Evolutionary conservation across 2,888 invertebrate species (phyloP).

Genomic region (Napeogenes inachia): DNA sequence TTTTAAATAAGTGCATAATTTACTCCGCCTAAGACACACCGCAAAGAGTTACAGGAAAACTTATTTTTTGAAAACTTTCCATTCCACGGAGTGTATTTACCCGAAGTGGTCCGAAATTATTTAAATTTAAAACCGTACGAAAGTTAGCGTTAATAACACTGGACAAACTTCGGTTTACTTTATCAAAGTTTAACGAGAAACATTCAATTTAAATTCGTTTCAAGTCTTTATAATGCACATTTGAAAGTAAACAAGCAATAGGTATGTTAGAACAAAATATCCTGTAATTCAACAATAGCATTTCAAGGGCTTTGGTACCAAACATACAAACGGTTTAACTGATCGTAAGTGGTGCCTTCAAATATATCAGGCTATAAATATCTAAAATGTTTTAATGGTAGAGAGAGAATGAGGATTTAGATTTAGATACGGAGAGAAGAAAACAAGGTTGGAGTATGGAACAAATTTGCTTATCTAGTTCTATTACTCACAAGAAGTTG

Average conservation of each 20-base stretch:
- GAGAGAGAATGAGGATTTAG: too few relatives aligned
- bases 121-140: slow-evolving; percentile 52
- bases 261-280: too few relatives aligned
- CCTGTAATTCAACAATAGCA: too few relatives aligned
- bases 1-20: slow-evolving; percentile 6
- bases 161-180: slow-evolving; percentile 43
- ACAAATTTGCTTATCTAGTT: too few relatives aligned
- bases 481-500: too few relatives aligned
- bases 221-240: slow-evolving; percentile 12
- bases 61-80: slow-evolving; percentile 34
- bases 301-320: too few relatives aligned
- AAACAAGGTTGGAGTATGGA: too few relatives aligned
- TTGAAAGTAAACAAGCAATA: not conserved
- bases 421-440: too few relatives aligned
- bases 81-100: slow-evolving; percentile 51
- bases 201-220: slow-evolving; percentile 54
- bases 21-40: slow-evolving; percentile 13
- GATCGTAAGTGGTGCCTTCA: too few relatives aligned
- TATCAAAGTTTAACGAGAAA: slow-evolving; percentile 51
- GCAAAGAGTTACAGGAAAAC: slow-evolving; percentile 24
- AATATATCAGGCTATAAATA: too few relatives aligned
- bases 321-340: too few relatives aligned
- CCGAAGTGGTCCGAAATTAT: slow-evolving; percentile 58
- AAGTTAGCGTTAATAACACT: slow-evolving; percentile 57
- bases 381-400: too few relatives aligned